Conservation (phyloP, 1,140 invertebrate species). For the Teleopsis dalmanni region DNA sequence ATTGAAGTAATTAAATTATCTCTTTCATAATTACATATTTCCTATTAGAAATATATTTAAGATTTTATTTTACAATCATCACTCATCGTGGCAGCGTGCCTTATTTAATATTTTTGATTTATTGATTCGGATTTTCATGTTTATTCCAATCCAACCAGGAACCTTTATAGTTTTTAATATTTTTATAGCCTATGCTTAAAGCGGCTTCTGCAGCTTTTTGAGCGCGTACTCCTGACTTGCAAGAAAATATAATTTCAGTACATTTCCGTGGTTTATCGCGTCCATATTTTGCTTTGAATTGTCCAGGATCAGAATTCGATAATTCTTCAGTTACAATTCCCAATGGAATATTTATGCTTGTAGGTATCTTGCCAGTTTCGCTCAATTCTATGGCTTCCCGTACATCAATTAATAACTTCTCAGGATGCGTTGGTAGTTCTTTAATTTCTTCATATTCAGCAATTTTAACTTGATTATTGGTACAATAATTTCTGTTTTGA, state of each 20-base stretch:
- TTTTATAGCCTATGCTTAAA: constrained; percentile 51
- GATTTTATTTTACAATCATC: too few relatives aligned
- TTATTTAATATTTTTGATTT: too few relatives aligned
- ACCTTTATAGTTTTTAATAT: constrained; percentile 39
- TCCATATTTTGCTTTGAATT: constrained; percentile 45
- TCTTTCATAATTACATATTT: too few relatives aligned
- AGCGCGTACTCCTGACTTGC: constrained; percentile 54
- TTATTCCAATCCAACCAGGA: constrained; percentile 48
- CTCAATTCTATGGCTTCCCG: constrained; percentile 57
- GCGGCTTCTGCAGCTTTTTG: constrained; percentile 51
- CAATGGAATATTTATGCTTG: constrained; percentile 65
- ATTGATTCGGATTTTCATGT: constrained; percentile 46
- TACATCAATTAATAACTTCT: constrained; percentile 57
- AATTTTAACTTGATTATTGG: too few relatives aligned
- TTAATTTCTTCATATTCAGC: constrained; percentile 49
- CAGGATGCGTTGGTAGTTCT: constrained; percentile 39
- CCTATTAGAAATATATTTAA: too few relatives aligned
- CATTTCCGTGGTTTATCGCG: constrained; percentile 49
- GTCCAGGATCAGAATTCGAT: constrained; percentile 29
- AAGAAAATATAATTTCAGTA: constrained; percentile 55
- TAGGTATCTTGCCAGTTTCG: constrained; percentile 57
- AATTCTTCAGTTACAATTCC: constrained; percentile 34
- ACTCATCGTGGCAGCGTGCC: too few relatives aligned
- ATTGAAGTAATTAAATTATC: too few relatives aligned
- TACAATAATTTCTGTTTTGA: too few relatives aligned